Evolutionary conservation across 2,113 vertebrate species (phyloP).

Genomic region (Nicator chloris): DNA sequence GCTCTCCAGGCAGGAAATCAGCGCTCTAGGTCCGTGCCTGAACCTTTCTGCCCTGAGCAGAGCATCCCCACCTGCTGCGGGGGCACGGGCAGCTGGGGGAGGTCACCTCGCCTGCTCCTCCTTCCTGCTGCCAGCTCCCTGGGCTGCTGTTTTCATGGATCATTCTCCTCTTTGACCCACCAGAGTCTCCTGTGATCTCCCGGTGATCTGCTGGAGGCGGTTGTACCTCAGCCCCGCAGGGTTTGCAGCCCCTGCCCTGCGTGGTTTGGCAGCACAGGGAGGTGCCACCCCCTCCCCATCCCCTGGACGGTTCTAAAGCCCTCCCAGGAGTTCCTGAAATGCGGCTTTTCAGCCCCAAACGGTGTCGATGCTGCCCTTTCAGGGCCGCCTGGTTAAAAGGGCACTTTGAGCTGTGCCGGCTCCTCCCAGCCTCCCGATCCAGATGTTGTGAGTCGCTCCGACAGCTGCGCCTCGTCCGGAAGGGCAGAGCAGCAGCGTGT

Average conservation of each 20-base stretch:
- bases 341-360: not conserved
- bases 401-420: not conserved
- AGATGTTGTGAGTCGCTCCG: not conserved
- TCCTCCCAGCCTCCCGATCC: not conserved
- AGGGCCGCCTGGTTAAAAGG: not conserved
- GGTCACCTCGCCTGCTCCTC: not conserved
- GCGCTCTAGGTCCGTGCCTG: not conserved
- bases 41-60: slow-evolving; percentile 10
- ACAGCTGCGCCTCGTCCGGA: not conserved
- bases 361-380: not conserved
- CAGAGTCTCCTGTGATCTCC: not conserved
- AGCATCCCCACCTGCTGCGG: not conserved
- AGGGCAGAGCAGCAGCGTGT: not conserved
- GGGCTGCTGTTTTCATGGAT: not conserved
- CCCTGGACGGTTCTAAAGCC: not conserved
- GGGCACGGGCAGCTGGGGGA: not conserved
- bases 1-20: not conserved
- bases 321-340: not conserved
- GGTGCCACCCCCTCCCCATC: not conserved
- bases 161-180: not conserved
- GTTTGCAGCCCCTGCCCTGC: not conserved
- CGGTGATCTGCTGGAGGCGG: not conserved
- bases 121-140: not conserved
- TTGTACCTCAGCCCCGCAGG: not conserved
- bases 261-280: not conserved